Evolutionary conservation across 2,797 vertebrate species (phyloP).

Genomic region (Argya squamiceps): DNA sequence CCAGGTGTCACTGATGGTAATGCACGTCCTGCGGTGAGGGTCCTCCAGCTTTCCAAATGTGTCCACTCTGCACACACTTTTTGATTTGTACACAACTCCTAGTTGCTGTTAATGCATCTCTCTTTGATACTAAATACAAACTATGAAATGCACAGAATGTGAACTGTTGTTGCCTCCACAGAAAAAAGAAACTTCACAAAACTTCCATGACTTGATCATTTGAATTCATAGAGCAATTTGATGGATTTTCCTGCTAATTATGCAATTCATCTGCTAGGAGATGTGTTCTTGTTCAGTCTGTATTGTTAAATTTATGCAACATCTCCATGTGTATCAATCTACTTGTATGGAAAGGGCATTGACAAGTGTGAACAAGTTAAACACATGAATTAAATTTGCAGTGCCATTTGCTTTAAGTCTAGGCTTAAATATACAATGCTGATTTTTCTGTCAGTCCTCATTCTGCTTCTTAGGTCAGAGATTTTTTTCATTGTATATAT

Average conservation of each 20-base stretch:
- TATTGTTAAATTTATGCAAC: constrained; percentile 18
- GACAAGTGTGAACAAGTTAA: constrained; percentile 22
- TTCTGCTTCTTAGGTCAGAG: background rate
- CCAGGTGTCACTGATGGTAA: background rate
- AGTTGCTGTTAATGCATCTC: background rate
- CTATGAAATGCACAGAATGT: background rate
- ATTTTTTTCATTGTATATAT: background rate
- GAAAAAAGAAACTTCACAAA: background rate
- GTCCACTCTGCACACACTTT: background rate
- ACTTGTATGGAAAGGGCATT: background rate
- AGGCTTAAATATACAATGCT: background rate
- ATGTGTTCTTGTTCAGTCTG: background rate
- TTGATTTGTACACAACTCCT: background rate
- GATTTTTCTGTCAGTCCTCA: background rate
- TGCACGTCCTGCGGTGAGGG: background rate
- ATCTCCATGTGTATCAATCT: background rate
- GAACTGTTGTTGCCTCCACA: background rate
- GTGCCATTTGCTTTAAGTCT: background rate
- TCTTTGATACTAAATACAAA: background rate
- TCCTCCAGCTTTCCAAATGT: background rate
- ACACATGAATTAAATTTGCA: constrained; percentile 1
- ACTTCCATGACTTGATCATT: background rate
- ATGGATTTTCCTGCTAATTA: constrained; percentile 17
- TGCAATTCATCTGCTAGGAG: background rate
- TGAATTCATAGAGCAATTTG: background rate